Percentiles rank a stretch among this genome's conserved stretches.
These are phyloP conservation scores for Oryzias celebensis DNA, from an alignment of 2,113 vertebrate genomes.

Conservation along the genomic window DNA sequence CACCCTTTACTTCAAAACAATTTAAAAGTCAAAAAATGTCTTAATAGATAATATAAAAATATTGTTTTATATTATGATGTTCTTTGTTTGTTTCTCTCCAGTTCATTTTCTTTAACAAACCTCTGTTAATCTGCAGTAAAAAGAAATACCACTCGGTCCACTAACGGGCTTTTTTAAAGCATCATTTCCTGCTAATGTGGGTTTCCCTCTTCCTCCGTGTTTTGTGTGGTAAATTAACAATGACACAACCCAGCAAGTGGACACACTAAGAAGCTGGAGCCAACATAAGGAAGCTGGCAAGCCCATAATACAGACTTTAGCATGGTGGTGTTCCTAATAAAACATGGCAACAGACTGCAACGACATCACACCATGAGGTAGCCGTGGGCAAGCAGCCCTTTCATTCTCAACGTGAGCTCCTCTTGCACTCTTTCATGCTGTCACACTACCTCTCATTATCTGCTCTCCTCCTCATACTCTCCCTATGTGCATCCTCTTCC, in stretches of 20 bases:
- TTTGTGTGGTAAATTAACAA: slow-evolving; percentile 9
- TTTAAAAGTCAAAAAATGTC: too few species aligned
- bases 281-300: slow-evolving; percentile 28
- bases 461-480: slow-evolving; percentile 36
- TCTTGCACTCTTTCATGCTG: slow-evolving; percentile 58
- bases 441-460: slow-evolving; percentile 67
- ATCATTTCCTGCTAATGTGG: not conserved
- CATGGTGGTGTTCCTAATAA: slow-evolving; percentile 37
- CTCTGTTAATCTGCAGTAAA: not conserved
- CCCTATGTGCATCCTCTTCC: slow-evolving; percentile 48
- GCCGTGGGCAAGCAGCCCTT: slow-evolving; percentile 53
- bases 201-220: not conserved
- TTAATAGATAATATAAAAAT: not conserved
- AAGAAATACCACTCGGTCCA: not conserved
- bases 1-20: too few species aligned
- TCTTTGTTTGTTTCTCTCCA: not conserved
- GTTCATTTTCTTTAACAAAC: not conserved
- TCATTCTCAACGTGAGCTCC: slow-evolving; percentile 59
- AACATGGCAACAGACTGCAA: slow-evolving; percentile 45
- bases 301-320: slow-evolving; percentile 31
- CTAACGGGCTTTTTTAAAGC: not conserved
- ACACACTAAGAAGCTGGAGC: not conserved
- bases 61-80: not conserved
- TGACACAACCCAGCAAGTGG: slow-evolving; percentile 3
- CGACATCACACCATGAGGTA: slow-evolving; percentile 55